A percentile compares a stretch with the other conserved stretches of the same genome.
phyloP scores from a whole-genome alignment of 1,140 invertebrate genomes.

The Acromyrmex charruanus region DNA sequence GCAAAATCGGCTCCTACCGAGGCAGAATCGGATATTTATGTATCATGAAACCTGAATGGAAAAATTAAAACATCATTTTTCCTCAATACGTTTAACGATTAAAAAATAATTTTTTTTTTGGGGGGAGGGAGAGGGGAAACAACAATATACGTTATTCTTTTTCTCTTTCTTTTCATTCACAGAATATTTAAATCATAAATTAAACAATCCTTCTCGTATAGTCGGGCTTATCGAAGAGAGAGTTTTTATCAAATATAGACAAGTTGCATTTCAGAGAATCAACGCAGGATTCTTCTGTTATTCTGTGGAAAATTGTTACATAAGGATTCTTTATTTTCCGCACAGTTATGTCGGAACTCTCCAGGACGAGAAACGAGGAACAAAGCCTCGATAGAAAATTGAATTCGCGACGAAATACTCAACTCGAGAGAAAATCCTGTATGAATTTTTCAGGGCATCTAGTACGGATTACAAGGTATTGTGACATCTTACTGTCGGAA shows the following conservation, averaged over 20 bases:
- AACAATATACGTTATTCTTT: neutral
- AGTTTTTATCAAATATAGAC: slow-evolving; percentile 26
- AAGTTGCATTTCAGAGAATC: slow-evolving; percentile 33
- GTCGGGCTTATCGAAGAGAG: neutral
- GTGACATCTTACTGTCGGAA: slow-evolving; percentile 16
- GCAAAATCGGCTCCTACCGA: neutral
- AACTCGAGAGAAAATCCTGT: slow-evolving; percentile 48
- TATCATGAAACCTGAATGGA: neutral
- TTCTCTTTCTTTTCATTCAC: neutral
- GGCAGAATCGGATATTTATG: slow-evolving; percentile 1
- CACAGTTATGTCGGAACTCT: slow-evolving; percentile 27
- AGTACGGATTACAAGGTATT: slow-evolving; percentile 53
- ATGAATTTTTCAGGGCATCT: slow-evolving; percentile 58
- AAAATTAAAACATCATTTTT: neutral
- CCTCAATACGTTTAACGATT: neutral
- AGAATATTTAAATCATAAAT: neutral
- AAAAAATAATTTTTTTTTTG: neutral
- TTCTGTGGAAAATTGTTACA: slow-evolving; percentile 55
- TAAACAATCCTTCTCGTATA: neutral
- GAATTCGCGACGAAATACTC: slow-evolving; percentile 58
- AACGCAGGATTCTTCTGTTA: slow-evolving; percentile 11
- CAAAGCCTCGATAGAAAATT: slow-evolving; percentile 54
- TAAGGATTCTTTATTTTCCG: slow-evolving; percentile 49
- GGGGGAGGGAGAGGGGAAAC: too few relatives aligned
- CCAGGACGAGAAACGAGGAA: neutral